Evolutionary conservation across 2,113 vertebrate genomes (phyloP).

Genomic region (Stigmatopora nigra): DNA sequence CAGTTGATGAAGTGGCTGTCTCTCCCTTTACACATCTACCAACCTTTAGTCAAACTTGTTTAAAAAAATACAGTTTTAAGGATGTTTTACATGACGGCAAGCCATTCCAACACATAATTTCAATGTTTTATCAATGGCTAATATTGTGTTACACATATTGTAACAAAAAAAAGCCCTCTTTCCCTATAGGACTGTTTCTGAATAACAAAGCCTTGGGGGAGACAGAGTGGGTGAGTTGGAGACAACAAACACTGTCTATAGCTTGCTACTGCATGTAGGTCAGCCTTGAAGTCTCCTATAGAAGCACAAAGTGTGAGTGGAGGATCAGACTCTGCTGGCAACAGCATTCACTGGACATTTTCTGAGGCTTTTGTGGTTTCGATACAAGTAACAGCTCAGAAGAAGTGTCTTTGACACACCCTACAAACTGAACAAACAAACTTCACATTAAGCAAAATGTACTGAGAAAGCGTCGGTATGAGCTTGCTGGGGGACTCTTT

Average conservation of each 20-base stretch:
- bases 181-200: slow-evolving; percentile 5
- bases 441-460: slow-evolving; percentile 8
- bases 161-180: slow-evolving; percentile 2
- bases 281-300: slow-evolving; percentile 24
- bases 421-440: not conserved
- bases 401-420: not conserved
- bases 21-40: not conserved
- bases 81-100: not conserved
- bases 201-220: slow-evolving; percentile 19
- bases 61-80: not conserved
- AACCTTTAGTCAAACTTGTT: not conserved
- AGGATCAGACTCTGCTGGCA: slow-evolving; percentile 3
- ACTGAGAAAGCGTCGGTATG: not conserved
- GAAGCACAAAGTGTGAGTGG: not conserved
- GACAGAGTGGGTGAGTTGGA: slow-evolving; percentile 20
- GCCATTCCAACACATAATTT: not conserved
- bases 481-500: slow-evolving; percentile 1
- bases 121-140: not conserved
- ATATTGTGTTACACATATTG: not conserved
- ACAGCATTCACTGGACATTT: slow-evolving; percentile 11
- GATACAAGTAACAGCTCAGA: not conserved
- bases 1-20: too few relatives aligned
- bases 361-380: not conserved
- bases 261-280: slow-evolving; percentile 28
- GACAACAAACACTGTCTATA: slow-evolving; percentile 24